phyloP scores from a whole-genome alignment of 2,888 invertebrate species.

The Itoplectis maculator region DNA sequence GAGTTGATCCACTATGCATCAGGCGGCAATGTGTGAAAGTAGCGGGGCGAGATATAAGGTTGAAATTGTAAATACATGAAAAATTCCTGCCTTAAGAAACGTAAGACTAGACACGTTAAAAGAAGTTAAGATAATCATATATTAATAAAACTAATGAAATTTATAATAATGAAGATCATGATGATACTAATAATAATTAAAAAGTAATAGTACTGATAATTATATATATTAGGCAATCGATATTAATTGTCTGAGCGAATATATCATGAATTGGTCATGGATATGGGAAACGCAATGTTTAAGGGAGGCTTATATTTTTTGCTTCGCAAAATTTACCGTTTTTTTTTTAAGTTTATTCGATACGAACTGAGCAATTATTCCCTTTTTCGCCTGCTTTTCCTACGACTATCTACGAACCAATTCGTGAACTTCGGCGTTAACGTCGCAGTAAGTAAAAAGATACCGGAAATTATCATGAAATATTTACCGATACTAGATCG shows the following conservation, averaged over 20 bases:
- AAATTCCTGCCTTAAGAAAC: constrained; percentile 84
- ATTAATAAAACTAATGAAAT: constrained; percentile 14
- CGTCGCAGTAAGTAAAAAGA: neutral
- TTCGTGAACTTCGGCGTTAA: neutral
- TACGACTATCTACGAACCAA: neutral
- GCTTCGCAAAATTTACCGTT: neutral
- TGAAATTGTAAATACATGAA: constrained; percentile 52
- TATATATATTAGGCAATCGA: neutral
- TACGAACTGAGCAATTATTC: neutral
- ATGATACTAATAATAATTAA: neutral
- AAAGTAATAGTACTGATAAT: neutral
- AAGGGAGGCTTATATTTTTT: neutral
- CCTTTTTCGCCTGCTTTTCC: neutral
- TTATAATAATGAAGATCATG: neutral
- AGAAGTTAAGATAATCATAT: constrained; percentile 58
- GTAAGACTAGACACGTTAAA: constrained; percentile 81
- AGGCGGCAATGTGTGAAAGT: constrained; percentile 38
- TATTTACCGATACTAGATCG: neutral
- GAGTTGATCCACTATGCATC: constrained; percentile 19
- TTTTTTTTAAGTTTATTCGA: too few relatives aligned
- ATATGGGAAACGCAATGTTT: constrained; percentile 65
- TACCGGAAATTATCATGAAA: constrained; percentile 5
- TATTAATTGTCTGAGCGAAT: constrained; percentile 5
- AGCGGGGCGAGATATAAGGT: constrained; percentile 41
- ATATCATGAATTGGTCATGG: constrained; percentile 5